These are phyloP conservation scores for Drosophila leontia DNA, from an alignment of 1,140 invertebrate genomes.

Conservation along the genomic window DNA sequence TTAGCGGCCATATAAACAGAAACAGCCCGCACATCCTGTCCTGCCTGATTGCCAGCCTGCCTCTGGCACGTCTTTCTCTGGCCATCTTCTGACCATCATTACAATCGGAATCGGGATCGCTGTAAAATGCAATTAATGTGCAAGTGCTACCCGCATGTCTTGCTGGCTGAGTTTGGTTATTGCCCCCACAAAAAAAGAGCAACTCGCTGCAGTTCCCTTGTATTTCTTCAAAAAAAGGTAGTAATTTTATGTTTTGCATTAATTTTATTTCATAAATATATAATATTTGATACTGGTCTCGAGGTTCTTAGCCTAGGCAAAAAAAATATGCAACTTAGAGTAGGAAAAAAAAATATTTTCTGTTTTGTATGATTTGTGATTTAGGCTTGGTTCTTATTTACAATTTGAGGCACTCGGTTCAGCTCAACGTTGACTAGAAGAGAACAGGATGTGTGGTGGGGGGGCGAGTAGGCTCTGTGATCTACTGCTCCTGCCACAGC, in stretches of 20 bases:
- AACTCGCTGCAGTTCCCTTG: not conserved
- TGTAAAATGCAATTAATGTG: slow-evolving; percentile 23
- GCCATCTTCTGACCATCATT: not conserved
- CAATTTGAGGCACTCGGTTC: slow-evolving; percentile 76
- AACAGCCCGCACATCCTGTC: slow-evolving; percentile 45
- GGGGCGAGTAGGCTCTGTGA: not conserved
- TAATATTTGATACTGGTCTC: slow-evolving; percentile 55
- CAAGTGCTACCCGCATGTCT: slow-evolving; percentile 43
- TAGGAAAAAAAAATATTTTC: slow-evolving; percentile 39
- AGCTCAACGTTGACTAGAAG: slow-evolving; percentile 73
- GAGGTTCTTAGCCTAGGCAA: slow-evolving; percentile 33
- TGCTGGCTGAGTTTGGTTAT: slow-evolving; percentile 4
- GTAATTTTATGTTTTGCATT: not conserved
- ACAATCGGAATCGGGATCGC: not conserved
- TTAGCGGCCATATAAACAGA: slow-evolving; percentile 21
- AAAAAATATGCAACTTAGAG: slow-evolving; percentile 43
- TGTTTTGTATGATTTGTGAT: slow-evolving; percentile 12
- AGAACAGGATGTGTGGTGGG: slow-evolving; percentile 39
- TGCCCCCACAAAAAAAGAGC: not conserved
- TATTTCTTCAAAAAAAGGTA: slow-evolving; percentile 6
- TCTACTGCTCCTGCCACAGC: slow-evolving; percentile 91
- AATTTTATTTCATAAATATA: slow-evolving; percentile 28
- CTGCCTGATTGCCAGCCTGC: not conserved
- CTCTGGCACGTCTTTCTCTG: too few species aligned
- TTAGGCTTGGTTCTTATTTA: slow-evolving; percentile 56